A percentile compares a stretch with the other conserved stretches of the same genome.
Evolutionary conservation across 1,140 invertebrate species (phyloP).

Genomic region (Formica selysi): DNA sequence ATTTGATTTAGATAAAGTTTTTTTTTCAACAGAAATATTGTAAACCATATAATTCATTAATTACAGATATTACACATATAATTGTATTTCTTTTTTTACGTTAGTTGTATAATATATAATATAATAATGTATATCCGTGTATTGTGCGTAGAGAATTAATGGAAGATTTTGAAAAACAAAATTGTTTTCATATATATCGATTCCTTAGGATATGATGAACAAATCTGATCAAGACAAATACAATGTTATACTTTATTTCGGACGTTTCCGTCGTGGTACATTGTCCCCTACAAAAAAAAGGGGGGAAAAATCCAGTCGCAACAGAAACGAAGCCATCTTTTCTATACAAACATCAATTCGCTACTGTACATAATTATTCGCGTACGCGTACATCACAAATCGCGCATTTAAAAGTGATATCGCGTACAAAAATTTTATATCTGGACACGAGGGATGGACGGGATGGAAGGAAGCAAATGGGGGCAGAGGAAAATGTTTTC

Average conservation of each 20-base stretch:
- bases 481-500: neutral
- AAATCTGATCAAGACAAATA: slow-evolving; percentile 56
- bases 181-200: neutral
- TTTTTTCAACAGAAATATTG: no score
- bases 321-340: slow-evolving; percentile 69
- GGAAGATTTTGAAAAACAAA: neutral
- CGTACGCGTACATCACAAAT: slow-evolving; percentile 6
- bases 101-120: neutral
- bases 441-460: neutral
- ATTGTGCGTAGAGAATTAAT: neutral
- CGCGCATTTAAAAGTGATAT: neutral
- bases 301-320: slow-evolving; percentile 40
- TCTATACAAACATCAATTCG: slow-evolving; percentile 77
- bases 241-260: slow-evolving; percentile 77
- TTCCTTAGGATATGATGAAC: slow-evolving; percentile 13
- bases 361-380: slow-evolving; percentile 68
- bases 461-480: neutral
- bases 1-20: no score
- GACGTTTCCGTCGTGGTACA: slow-evolving; percentile 71
- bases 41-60: neutral
- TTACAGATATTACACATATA: neutral
- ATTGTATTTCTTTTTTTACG: neutral
- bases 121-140: neutral
- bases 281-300: slow-evolving; percentile 62
- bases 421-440: slow-evolving; percentile 2